Percentiles rank a stretch among this genome's conserved stretches.
Evolutionary conservation across 2,888 invertebrate species (phyloP).

Genomic region (Orthonychiurus folsomi): DNA sequence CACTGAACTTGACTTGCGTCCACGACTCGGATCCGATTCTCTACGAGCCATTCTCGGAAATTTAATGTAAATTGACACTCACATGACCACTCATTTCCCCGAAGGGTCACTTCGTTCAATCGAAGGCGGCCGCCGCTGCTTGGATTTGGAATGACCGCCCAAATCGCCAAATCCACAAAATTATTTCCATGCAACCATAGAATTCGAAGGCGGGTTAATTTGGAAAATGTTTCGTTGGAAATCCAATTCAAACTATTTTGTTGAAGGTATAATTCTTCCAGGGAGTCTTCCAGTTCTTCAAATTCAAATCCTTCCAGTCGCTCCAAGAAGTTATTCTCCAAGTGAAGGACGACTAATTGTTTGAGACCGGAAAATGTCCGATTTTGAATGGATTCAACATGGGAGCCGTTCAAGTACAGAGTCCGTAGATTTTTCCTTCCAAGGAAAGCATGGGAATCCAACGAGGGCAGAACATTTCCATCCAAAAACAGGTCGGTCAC

Average conservation of each 20-base stretch:
- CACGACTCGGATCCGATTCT: slow-evolving; percentile 55
- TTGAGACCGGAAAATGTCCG: slow-evolving; percentile 75
- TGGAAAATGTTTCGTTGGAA: slow-evolving; percentile 61
- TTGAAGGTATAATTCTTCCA: slow-evolving; percentile 63
- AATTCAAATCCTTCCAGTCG: slow-evolving; percentile 69
- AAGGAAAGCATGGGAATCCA: slow-evolving; percentile 75
- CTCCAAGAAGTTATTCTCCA: slow-evolving; percentile 63
- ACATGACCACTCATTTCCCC: slow-evolving; percentile 65
- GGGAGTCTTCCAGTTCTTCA: slow-evolving; percentile 62
- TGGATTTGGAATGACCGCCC: slow-evolving; percentile 56
- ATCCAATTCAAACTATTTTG: slow-evolving; percentile 62
- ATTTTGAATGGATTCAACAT: slow-evolving; percentile 68
- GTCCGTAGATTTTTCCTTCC: slow-evolving; percentile 69
- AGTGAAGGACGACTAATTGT: slow-evolving; percentile 62
- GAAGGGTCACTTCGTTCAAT: slow-evolving; percentile 56
- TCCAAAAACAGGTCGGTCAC: slow-evolving; percentile 79
- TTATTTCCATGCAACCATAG: slow-evolving; percentile 64
- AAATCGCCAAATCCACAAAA: slow-evolving; percentile 59
- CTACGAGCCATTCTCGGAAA: slow-evolving; percentile 53
- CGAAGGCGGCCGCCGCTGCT: slow-evolving; percentile 52
- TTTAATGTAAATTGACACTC: slow-evolving; percentile 53
- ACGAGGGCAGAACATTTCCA: slow-evolving; percentile 66
- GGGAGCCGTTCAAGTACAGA: slow-evolving; percentile 66
- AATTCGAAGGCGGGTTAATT: slow-evolving; percentile 56
- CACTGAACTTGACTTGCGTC: slow-evolving; percentile 60